Percentiles rank a stretch among this genome's conserved stretches.
Evolutionary conservation across 2,113 vertebrate genomes (phyloP).

Genomic region (Orycteropus afer): DNA sequence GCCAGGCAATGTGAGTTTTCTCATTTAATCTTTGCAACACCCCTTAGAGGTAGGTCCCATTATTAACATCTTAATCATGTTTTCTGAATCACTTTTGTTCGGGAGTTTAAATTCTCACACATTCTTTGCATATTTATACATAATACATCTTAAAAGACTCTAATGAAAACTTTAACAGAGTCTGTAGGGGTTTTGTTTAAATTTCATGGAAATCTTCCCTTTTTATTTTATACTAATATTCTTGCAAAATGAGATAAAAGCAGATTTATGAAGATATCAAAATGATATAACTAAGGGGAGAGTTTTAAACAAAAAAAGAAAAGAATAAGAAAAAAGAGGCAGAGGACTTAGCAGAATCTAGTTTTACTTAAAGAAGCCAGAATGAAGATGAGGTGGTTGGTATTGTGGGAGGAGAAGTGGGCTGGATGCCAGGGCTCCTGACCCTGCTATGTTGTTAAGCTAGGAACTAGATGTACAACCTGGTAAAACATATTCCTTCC

Average conservation of each 20-base stretch:
- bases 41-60: slow-evolving; percentile 39
- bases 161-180: slow-evolving; percentile 75
- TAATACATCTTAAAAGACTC: slow-evolving; percentile 76
- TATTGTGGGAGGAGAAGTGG: not conserved
- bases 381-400: not conserved
- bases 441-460: not conserved
- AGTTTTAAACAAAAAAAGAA: slow-evolving; percentile 15
- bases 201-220: slow-evolving; percentile 64
- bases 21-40: slow-evolving; percentile 23
- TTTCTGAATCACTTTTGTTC: slow-evolving; percentile 72
- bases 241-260: slow-evolving; percentile 75
- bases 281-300: slow-evolving; percentile 57
- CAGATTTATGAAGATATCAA: slow-evolving; percentile 76
- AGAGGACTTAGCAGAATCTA: slow-evolving; percentile 30
- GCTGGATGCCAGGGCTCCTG: not conserved
- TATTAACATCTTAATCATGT: slow-evolving; percentile 66
- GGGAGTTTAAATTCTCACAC: slow-evolving; percentile 67
- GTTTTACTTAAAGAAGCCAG: slow-evolving; percentile 41
- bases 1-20: not conserved
- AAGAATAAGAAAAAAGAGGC: not conserved
- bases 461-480: not conserved
- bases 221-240: slow-evolving; percentile 73
- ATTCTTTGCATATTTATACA: slow-evolving; percentile 73
- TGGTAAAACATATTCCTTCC: not conserved
- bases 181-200: slow-evolving; percentile 76